Evolutionary conservation across 2,888 invertebrate genomes (phyloP), one percentile per base, ranked within the genome.

Genomic region (Agapetus fuscipes): DNA sequence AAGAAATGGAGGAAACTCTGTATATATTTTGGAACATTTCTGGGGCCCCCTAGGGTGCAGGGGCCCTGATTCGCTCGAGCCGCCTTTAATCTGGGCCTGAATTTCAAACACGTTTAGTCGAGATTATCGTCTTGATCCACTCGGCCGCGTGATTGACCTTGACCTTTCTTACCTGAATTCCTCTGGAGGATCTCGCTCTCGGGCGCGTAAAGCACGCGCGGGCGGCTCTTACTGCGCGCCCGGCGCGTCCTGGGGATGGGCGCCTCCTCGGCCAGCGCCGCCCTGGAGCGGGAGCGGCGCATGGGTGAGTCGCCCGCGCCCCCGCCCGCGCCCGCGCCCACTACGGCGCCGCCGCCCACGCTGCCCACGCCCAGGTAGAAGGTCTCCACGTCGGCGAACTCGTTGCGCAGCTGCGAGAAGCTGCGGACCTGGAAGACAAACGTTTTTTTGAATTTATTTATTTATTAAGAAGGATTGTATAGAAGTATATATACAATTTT

Each of bases 391-490:
- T 90, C 89, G 10, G 87, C 83, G 56, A 91, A 89, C 58, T 94
- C 94, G 59, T 91, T 89, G 32, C 93, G 76, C 36, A 95, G 66
- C 54, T 94, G 94, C 0, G 93, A 91, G 61, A 93, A 95, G 60
- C 94, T 93, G 52, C 89, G 75, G 3, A 94, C 85, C 89, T 88
- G 56, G 11, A 24, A 33, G 12, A 5, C n/a, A 13, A n/a, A n/a
- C n/a, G n/a, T n/a, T n/a, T n/a, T n/a, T n/a, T n/a, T n/a, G n/a
- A n/a, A n/a, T n/a, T n/a, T n/a, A n/a, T n/a, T n/a, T n/a, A n/a
- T n/a, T n/a, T n/a, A n/a, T n/a, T n/a, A n/a, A n/a, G n/a, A n/a
- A n/a, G n/a, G n/a, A n/a, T n/a, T n/a, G n/a, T n/a, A n/a, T n/a
- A n/a, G n/a, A n/a, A n/a, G n/a, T n/a, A n/a, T n/a, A n/a, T n/a